phyloP scores from a whole-genome alignment of 2,113 vertebrate genomes.

The Artemisiospiza belli region DNA sequence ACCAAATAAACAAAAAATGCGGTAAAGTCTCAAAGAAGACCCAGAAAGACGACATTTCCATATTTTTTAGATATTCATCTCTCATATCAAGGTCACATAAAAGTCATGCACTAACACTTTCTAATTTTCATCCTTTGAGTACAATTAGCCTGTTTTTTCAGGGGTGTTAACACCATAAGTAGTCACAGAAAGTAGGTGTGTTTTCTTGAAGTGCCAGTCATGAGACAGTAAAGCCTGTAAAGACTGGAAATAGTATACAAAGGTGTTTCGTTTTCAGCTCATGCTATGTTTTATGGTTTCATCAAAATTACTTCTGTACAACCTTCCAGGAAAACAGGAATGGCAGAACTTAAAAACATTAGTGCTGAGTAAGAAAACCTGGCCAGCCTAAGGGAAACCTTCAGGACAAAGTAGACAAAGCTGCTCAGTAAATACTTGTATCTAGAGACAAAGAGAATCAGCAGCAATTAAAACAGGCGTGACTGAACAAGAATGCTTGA shows the following conservation, averaged over 20 bases:
- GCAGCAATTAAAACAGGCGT: conserved; percentile 14
- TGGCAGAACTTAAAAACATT: neutral
- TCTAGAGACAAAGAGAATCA: conserved; percentile 1
- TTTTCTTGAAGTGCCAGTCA: neutral
- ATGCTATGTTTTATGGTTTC: neutral
- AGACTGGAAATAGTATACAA: neutral
- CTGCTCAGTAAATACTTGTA: neutral
- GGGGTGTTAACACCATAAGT: neutral
- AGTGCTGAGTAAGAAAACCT: neutral
- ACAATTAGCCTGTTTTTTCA: neutral
- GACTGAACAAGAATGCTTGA: neutral
- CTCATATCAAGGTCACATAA: neutral
- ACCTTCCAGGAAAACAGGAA: neutral
- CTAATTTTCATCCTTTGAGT: neutral
- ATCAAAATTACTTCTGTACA: neutral
- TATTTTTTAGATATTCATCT: neutral
- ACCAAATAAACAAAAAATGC: neutral
- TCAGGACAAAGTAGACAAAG: neutral
- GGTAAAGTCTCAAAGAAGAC: neutral
- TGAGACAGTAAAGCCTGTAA: neutral
- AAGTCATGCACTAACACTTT: neutral
- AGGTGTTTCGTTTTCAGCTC: neutral
- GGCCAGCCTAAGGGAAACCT: neutral
- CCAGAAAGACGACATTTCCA: neutral
- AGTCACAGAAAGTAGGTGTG: neutral